A percentile compares a stretch with the other conserved stretches of the same genome.
Evolutionary conservation across 1,140 invertebrate genomes (phyloP).

Genomic region (Trigoniulus corallinus): DNA sequence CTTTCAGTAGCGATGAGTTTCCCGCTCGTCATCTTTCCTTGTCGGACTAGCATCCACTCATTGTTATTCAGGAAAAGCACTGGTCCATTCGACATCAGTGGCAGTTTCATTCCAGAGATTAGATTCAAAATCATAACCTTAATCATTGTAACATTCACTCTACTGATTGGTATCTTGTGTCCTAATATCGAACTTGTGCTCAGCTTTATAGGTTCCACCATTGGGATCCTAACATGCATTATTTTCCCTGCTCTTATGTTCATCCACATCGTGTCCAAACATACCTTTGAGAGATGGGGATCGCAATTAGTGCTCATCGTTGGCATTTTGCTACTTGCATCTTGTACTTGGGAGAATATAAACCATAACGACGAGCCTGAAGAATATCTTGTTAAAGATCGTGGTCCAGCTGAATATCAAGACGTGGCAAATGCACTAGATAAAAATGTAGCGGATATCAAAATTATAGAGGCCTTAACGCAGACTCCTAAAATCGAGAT

Average conservation of each 20-base stretch:
- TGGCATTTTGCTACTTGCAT: constrained; percentile 60
- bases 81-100: constrained; percentile 31
- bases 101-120: constrained; percentile 52
- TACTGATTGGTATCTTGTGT: constrained; percentile 43
- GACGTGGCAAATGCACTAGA: constrained; percentile 5
- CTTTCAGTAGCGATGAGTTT: constrained; percentile 88
- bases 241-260: constrained; percentile 66
- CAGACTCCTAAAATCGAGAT: not conserved
- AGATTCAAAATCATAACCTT: constrained; percentile 64
- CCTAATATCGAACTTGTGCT: constrained; percentile 68
- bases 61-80: constrained; percentile 54
- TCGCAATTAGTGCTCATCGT: constrained; percentile 45
- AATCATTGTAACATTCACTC: constrained; percentile 50
- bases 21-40: constrained; percentile 91
- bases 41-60: constrained; percentile 80
- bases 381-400: constrained; percentile 39
- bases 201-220: constrained; percentile 80
- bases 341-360: constrained; percentile 73
- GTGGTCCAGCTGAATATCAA: constrained; percentile 19
- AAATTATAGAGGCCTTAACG: not conserved
- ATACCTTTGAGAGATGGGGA: constrained; percentile 26
- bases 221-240: constrained; percentile 83
- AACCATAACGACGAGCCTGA: constrained; percentile 19
- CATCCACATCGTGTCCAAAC: constrained; percentile 28
- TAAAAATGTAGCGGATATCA: constrained; percentile 11